phyloP scores from a whole-genome alignment of 2,888 invertebrate species.

The Reticulitermes lucifugus region DNA sequence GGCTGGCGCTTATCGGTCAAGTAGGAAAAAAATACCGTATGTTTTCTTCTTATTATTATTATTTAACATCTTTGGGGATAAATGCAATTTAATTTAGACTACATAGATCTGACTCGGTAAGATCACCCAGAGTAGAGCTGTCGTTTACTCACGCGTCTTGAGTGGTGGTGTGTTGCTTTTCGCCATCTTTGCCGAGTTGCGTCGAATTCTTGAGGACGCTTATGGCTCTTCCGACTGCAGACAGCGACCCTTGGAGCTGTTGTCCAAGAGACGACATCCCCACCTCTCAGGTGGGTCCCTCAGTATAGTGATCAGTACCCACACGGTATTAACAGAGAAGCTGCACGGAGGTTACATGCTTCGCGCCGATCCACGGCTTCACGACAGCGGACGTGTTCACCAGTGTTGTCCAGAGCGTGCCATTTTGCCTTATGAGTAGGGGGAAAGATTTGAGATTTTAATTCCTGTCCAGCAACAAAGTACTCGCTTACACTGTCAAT shows the following conservation, averaged over 20 bases:
- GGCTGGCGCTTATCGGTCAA: no score
- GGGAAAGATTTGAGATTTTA: no score
- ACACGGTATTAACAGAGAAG: background rate
- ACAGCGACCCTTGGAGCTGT: constrained; percentile 43
- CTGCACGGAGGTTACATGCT: background rate
- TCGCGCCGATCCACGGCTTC: background rate
- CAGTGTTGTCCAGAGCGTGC: background rate
- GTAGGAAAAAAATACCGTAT: no score
- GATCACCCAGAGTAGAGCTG: no score
- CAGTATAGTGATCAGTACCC: background rate
- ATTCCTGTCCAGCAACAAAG: background rate
- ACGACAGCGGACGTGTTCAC: background rate
- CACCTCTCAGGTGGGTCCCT: constrained; percentile 20
- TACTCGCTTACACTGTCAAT: background rate
- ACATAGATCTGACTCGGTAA: no score
- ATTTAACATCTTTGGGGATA: no score
- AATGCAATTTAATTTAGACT: background rate
- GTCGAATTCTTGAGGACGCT: constrained; percentile 47
- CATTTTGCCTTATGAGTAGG: background rate
- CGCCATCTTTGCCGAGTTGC: constrained; percentile 30
- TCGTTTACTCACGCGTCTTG: constrained; percentile 34
- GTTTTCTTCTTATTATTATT: no score
- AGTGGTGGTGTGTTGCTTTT: background rate
- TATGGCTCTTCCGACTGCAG: constrained; percentile 45
- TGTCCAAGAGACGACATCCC: constrained; percentile 47